phyloP scores from a whole-genome alignment of 2,797 vertebrate species.

The Rhinichthys osculus region DNA sequence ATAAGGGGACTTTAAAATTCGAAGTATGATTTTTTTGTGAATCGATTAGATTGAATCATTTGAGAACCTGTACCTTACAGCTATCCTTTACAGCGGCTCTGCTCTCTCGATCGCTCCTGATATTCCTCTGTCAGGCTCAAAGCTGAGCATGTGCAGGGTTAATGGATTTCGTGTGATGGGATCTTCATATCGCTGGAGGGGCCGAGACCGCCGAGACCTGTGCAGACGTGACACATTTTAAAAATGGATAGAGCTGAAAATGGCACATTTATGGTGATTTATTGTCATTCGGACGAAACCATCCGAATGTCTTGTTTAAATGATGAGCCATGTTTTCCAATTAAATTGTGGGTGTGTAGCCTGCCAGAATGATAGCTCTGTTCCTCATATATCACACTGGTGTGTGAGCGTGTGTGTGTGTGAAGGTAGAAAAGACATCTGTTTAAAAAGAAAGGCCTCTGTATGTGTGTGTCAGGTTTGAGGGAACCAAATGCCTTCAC shows the following conservation, averaged over 20 bases:
- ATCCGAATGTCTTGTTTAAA: slow-evolving; percentile 70
- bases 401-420: slow-evolving; percentile 8
- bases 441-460: slow-evolving; percentile 24
- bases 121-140: slow-evolving; percentile 67
- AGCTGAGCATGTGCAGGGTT: slow-evolving; percentile 69
- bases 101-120: slow-evolving; percentile 68
- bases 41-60: background rate
- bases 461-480: background rate
- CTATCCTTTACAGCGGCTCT: background rate
- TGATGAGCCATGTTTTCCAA: slow-evolving; percentile 73
- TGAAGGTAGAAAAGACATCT: slow-evolving; percentile 20
- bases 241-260: slow-evolving; percentile 81
- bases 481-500: slow-evolving; percentile 4
- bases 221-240: slow-evolving; percentile 63
- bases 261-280: slow-evolving; percentile 81
- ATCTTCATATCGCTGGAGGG: slow-evolving; percentile 59
- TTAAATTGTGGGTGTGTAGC: slow-evolving; percentile 70
- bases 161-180: slow-evolving; percentile 73
- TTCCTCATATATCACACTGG: slow-evolving; percentile 69
- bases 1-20: background rate
- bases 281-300: slow-evolving; percentile 65
- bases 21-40: background rate
- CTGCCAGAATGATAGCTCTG: slow-evolving; percentile 60
- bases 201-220: slow-evolving; percentile 35
- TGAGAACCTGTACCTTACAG: background rate